Evolutionary conservation across 2,888 invertebrate genomes (phyloP).

Genomic region (Polia nebulosa): DNA sequence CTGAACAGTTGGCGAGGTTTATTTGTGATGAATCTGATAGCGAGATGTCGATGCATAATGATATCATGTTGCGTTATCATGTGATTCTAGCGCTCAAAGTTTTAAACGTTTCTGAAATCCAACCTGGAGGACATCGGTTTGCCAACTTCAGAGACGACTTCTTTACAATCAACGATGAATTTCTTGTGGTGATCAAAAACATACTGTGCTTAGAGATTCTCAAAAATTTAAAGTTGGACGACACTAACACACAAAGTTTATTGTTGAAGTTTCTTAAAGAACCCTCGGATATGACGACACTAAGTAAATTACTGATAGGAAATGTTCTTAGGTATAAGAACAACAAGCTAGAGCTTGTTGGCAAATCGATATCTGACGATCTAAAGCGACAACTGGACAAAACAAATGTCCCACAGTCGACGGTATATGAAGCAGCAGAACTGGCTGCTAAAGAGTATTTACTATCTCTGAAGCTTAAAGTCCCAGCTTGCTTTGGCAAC

Average conservation of each 20-base stretch:
- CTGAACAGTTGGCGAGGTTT: conserved; percentile 34
- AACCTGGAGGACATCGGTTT: conserved; percentile 39
- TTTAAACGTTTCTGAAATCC: conserved; percentile 43
- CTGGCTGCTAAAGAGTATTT: conserved; percentile 32
- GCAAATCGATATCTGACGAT: conserved; percentile 13
- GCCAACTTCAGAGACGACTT: conserved; percentile 47
- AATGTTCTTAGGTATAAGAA: conserved; percentile 29
- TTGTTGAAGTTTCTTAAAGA: conserved; percentile 19
- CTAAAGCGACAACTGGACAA: neutral
- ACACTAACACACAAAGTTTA: neutral
- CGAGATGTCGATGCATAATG: conserved; percentile 45
- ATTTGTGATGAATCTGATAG: conserved; percentile 23
- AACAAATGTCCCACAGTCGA: neutral
- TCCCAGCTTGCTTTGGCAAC: conserved; percentile 56
- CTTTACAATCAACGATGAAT: conserved; percentile 40
- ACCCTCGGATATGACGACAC: conserved; percentile 10
- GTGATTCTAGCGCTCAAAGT: conserved; percentile 42
- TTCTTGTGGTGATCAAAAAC: conserved; percentile 40
- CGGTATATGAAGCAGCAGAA: conserved; percentile 5
- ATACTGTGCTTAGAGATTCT: conserved; percentile 38
- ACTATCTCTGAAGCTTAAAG: conserved; percentile 38
- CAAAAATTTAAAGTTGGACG: conserved; percentile 14
- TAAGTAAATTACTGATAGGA: conserved; percentile 35
- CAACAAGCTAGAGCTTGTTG: conserved; percentile 43
- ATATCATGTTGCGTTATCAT: conserved; percentile 51